These are phyloP conservation scores for Diarsia dahlii DNA, from an alignment of 2,888 invertebrate species.

Conservation along the genomic window DNA sequence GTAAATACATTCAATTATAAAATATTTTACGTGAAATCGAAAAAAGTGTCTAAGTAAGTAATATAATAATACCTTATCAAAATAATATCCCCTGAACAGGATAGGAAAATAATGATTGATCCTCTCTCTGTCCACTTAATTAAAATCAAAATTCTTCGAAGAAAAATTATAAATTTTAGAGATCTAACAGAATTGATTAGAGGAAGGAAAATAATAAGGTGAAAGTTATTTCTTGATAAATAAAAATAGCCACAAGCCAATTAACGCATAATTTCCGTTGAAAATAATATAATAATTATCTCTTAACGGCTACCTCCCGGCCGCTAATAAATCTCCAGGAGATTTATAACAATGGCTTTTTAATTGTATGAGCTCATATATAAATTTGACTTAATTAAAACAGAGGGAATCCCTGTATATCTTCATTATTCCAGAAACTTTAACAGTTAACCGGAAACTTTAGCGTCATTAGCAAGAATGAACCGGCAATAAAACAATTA, in stretches of 20 bases:
- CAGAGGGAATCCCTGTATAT: neutral
- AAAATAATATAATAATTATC: slow-evolving; percentile 16
- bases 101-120: neutral
- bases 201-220: neutral
- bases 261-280: neutral
- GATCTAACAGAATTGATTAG: neutral
- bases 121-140: neutral
- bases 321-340: too few relatives aligned
- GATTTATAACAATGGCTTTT: too few relatives aligned
- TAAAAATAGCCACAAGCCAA: neutral
- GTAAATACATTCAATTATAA: neutral
- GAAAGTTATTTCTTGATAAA: neutral
- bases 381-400: slow-evolving; percentile 1
- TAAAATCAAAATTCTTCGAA: slow-evolving; percentile 3
- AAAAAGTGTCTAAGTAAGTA: neutral
- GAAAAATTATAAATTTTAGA: neutral
- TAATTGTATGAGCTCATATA: too few relatives aligned
- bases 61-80: neutral
- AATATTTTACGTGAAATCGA: neutral
- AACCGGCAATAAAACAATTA: slow-evolving; percentile 43
- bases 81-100: neutral
- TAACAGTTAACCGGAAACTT: slow-evolving; percentile 17
- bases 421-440: slow-evolving; percentile 25
- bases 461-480: slow-evolving; percentile 27
- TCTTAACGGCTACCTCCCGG: too few relatives aligned